Conservation (phyloP, 2,113 vertebrate genomes). For the Trichomycterus rosablanca region DNA sequence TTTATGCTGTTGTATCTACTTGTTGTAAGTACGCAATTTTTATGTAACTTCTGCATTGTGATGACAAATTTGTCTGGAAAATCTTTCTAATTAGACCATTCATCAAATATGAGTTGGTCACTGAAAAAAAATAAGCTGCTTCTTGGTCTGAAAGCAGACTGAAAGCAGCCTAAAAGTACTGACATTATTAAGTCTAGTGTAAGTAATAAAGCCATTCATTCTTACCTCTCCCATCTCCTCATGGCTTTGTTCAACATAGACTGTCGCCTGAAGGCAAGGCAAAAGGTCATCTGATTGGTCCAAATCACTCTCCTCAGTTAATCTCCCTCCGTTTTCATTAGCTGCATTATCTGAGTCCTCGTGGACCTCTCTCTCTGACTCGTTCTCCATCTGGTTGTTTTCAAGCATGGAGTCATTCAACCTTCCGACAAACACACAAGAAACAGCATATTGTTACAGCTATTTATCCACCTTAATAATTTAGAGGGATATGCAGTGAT, state of each 20-base stretch:
- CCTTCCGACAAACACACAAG: conserved; percentile 54
- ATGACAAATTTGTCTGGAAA: too few species aligned
- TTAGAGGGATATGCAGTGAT: neutral
- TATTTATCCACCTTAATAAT: neutral
- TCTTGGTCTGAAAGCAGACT: too few species aligned
- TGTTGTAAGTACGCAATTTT: too few species aligned
- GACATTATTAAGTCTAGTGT: too few species aligned
- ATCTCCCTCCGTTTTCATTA: conserved; percentile 72
- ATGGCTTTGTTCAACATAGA: conserved; percentile 80
- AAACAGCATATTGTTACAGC: neutral
- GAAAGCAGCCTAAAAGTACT: too few species aligned
- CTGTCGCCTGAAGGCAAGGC: conserved; percentile 67
- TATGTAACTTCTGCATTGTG: too few species aligned
- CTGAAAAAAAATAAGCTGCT: too few species aligned
- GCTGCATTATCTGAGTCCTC: conserved; percentile 79
- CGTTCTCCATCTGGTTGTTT: conserved; percentile 80
- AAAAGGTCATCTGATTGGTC: conserved; percentile 80
- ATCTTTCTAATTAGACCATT: too few species aligned
- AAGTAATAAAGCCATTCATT: too few species aligned
- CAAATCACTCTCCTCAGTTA: conserved; percentile 80
- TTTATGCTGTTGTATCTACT: too few species aligned
- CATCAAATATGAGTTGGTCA: too few species aligned
- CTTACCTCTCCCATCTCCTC: conserved; percentile 91
- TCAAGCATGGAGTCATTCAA: conserved; percentile 76
- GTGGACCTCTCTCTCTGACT: conserved; percentile 79